phyloP scores from a whole-genome alignment of 2,113 vertebrate genomes.

The Onychostoma macrolepis region DNA sequence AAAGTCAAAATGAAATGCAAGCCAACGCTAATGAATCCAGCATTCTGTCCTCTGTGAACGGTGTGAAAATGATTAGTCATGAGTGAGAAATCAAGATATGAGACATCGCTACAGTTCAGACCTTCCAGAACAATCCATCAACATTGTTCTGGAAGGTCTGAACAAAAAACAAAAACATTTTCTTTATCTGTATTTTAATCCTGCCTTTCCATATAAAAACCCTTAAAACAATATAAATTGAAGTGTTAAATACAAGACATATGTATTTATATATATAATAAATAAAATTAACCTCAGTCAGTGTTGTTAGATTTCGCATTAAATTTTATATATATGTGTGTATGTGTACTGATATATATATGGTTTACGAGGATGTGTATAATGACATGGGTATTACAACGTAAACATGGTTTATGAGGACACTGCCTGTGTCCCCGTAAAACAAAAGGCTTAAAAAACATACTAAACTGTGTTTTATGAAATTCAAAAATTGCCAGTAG shows the following conservation, averaged over 20 bases:
- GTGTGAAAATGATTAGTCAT: conserved; percentile 54
- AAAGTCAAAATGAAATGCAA: conserved; percentile 24
- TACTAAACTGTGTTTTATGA: no score
- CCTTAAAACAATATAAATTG: background rate
- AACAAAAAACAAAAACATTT: background rate
- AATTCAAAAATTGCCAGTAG: no score
- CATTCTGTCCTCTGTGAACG: conserved; percentile 11
- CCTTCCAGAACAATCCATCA: conserved; percentile 50
- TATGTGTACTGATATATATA: no score
- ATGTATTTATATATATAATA: background rate
- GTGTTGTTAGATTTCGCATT: background rate
- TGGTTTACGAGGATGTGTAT: no score
- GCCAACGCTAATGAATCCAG: conserved; percentile 13
- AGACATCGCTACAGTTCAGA: conserved; percentile 39
- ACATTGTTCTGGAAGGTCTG: background rate
- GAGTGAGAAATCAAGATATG: conserved; percentile 30
- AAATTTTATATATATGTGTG: no score
- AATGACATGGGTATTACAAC: no score
- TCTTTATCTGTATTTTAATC: background rate
- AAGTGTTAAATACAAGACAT: background rate
- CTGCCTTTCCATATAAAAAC: background rate
- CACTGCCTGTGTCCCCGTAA: no score
- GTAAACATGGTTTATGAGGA: no score
- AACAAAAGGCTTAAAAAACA: no score
- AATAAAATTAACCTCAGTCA: background rate